Percentiles rank a stretch among this genome's conserved stretches.
phyloP scores from a whole-genome alignment of 2,113 vertebrate species.

The Crotalus viridis region DNA sequence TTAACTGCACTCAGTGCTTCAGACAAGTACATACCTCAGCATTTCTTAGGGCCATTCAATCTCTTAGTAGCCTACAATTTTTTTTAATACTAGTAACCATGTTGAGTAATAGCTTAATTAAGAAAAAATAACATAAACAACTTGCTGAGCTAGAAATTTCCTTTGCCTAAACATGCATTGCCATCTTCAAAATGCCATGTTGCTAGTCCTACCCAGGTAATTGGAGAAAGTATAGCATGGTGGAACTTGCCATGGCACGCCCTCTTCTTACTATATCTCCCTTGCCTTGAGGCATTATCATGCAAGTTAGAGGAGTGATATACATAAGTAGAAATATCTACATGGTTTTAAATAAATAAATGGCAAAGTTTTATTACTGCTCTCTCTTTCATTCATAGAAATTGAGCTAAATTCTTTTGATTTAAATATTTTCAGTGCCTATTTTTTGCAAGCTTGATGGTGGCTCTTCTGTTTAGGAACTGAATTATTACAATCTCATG shows the following conservation, averaged over 20 bases:
- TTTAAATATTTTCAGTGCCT: not conserved
- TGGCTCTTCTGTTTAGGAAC: not conserved
- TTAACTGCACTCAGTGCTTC: not conserved
- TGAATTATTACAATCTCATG: not conserved
- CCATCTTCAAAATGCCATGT: not conserved
- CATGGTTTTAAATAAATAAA: not conserved
- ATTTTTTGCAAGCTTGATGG: not conserved
- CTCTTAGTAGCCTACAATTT: not conserved
- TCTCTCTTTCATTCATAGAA: not conserved
- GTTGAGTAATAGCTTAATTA: not conserved
- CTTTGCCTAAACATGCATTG: slow-evolving; percentile 1
- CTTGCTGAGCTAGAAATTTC: not conserved
- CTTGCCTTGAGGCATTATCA: not conserved
- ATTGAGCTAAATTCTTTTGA: not conserved
- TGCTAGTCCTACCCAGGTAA: not conserved
- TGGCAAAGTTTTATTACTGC: not conserved
- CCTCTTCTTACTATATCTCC: not conserved
- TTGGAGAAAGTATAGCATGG: not conserved
- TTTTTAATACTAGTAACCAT: not conserved
- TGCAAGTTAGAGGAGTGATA: not conserved
- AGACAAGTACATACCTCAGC: not conserved
- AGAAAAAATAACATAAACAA: not conserved
- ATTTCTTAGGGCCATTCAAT: not conserved
- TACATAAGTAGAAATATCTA: not conserved
- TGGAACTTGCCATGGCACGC: not conserved